phyloP scores from a whole-genome alignment of 1,140 invertebrate genomes.

The Calephelis virginiensis region DNA sequence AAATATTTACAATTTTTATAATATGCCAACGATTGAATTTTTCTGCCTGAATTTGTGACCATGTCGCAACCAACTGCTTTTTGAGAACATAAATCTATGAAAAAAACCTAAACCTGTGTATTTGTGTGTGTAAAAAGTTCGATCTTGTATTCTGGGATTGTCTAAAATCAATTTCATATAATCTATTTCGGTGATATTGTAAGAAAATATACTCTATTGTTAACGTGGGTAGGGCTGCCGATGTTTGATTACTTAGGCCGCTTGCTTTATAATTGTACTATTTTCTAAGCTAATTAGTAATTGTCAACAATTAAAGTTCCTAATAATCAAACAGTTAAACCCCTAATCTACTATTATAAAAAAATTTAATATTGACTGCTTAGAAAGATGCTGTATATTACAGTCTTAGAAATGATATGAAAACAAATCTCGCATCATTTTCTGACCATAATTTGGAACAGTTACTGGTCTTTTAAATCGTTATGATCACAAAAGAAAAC shows the following conservation, averaged over 20 bases:
- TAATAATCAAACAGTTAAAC: too few relatives aligned
- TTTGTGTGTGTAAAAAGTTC: conserved; percentile 75
- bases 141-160: conserved; percentile 79
- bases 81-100: conserved; percentile 49
- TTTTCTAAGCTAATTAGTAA: not conserved
- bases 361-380: too few relatives aligned
- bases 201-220: conserved; percentile 76
- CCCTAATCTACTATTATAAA: too few relatives aligned
- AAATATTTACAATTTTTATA: conserved; percentile 73
- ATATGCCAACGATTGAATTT: conserved; percentile 66
- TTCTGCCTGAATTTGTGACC: conserved; percentile 74
- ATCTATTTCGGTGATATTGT: conserved; percentile 69
- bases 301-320: too few relatives aligned
- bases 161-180: conserved; percentile 74
- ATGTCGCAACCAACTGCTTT: conserved; percentile 73
- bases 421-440: too few relatives aligned
- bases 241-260: conserved; percentile 36
- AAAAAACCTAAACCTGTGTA: conserved; percentile 52
- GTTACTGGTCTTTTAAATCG: too few relatives aligned
- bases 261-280: conserved; percentile 1
- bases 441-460: too few relatives aligned
- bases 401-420: too few relatives aligned
- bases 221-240: conserved; percentile 51
- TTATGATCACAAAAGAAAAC: too few relatives aligned
- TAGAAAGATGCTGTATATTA: too few relatives aligned